Evolutionary conservation across 2,888 invertebrate species (phyloP), one percentile per base, ranked within the genome.

Genomic region (Brenthis hecate): DNA sequence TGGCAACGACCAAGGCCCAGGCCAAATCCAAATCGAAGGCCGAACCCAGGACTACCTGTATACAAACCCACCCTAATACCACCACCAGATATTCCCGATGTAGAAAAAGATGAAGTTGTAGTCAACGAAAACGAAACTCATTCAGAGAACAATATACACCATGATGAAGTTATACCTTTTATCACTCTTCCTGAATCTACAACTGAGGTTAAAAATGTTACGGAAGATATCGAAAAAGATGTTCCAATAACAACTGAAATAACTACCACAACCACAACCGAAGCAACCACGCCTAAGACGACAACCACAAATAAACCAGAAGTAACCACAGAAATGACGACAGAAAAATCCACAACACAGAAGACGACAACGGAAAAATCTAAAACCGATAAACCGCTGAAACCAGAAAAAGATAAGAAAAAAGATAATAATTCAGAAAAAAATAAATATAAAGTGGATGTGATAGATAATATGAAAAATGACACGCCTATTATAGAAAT

Each of bases 1-100:
- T 96, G 95, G 95, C 95, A 94, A 74, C 87, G 95, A 63, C 94
- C 94, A 32, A 89, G 95, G 69, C 95, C 95, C 0, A 85, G 94
- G 65, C 93, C 92, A 4, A 64, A 55, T 57, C 93, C 91, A 3
- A 89, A 85, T 56, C 87, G 94, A 28, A 87, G 95, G 73, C 91
- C 93, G 1, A 92, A 92, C 48, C 94, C 95, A 69, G 84, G 84
- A 19, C 81, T 94, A 61, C 95, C 95, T 6, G 93, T 94, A 69
- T 95, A 95, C 73, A 95, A 95, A 79, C 95, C 95, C 0, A 84
- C 94, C 65, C 91, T 94, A 2, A 88, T 92, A n/a, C 86, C 93
- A 4, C 84, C 93, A 67, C 87, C 90, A 62, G 86, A 87, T 73
- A 81, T 87, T 66, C 84, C 87, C 36, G 84, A 87, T 53, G 84